phyloP scores from a whole-genome alignment of 2,113 vertebrate species.

The Cichladusa arquata region DNA sequence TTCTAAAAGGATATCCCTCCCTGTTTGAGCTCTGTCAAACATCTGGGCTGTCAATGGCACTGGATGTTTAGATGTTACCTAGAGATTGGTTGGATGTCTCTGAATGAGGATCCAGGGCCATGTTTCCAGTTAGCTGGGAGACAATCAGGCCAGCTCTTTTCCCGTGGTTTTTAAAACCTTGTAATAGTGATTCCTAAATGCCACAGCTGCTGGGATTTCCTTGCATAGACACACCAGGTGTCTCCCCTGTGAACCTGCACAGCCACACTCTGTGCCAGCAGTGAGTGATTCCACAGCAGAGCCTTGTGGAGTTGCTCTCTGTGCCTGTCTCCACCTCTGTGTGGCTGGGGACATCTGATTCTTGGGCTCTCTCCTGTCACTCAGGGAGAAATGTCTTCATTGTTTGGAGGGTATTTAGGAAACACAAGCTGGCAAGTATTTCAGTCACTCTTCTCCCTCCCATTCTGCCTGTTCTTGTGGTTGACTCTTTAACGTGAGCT shows the following conservation, averaged over 20 bases:
- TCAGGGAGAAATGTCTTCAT: not conserved
- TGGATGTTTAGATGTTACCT: not conserved
- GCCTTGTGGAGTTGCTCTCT: not conserved
- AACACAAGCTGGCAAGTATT: not conserved
- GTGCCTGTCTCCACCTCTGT: not conserved
- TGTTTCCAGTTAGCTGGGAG: not conserved
- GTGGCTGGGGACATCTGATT: not conserved
- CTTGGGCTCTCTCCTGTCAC: not conserved
- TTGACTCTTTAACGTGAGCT: not conserved
- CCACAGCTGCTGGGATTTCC: not conserved
- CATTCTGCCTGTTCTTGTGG: not conserved
- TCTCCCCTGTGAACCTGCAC: not conserved
- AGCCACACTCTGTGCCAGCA: not conserved
- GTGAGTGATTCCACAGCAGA: not conserved
- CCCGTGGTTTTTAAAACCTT: not conserved
- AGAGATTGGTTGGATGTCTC: not conserved
- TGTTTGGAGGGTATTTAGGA: not conserved
- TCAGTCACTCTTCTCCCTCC: not conserved
- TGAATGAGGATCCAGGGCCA: accelerated
- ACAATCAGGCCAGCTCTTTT: not conserved
- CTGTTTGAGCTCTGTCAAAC: not conserved
- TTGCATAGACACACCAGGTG: not conserved
- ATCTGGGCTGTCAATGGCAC: not conserved
- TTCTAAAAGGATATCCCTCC: not conserved
- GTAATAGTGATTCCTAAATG: not conserved